A percentile compares a stretch with the other conserved stretches of the same genome.
These are phyloP conservation scores for Brachyopa scutellaris DNA, from an alignment of 2,888 invertebrate species.

Conservation along the genomic window DNA sequence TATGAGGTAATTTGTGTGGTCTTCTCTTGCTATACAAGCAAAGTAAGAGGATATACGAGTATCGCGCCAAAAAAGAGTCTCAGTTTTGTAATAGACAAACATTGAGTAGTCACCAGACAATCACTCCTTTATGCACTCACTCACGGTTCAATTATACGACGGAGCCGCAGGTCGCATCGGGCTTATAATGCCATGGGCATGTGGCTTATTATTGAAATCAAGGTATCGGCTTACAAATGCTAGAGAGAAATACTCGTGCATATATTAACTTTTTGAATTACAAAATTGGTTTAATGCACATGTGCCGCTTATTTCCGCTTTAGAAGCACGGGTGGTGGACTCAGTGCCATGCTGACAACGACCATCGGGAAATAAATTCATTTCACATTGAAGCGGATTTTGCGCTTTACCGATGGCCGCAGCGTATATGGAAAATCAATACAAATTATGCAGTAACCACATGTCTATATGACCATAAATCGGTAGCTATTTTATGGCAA, in stretches of 20 bases:
- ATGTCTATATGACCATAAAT: not conserved
- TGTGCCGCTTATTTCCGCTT: slow-evolving; percentile 30
- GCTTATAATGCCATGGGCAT: not conserved
- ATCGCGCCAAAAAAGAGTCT: slow-evolving; percentile 29
- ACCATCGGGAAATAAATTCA: slow-evolving; percentile 41
- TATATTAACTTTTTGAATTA: slow-evolving; percentile 26
- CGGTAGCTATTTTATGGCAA: no score
- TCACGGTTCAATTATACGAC: not conserved
- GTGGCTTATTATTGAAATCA: slow-evolving; percentile 47
- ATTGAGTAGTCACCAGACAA: slow-evolving; percentile 7
- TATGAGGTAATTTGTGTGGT: slow-evolving; percentile 61
- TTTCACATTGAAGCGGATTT: slow-evolving; percentile 26
- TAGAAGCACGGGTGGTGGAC: not conserved
- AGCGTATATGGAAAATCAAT: slow-evolving; percentile 24
- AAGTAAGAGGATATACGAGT: slow-evolving; percentile 55
- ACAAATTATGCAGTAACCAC: not conserved
- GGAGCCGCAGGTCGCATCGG: not conserved
- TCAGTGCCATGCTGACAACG: slow-evolving; percentile 2
- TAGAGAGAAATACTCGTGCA: slow-evolving; percentile 29
- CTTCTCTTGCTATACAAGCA: slow-evolving; percentile 4
- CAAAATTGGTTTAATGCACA: slow-evolving; percentile 40
- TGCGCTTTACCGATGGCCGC: not conserved
- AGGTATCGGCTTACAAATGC: slow-evolving; percentile 61
- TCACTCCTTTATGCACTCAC: not conserved
- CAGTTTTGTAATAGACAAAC: slow-evolving; percentile 33